These are phyloP conservation scores for Hydra vulgaris DNA, from an alignment of 30 jellyfish, hydroid and myxozoan species.

Conservation along the genomic window DNA sequence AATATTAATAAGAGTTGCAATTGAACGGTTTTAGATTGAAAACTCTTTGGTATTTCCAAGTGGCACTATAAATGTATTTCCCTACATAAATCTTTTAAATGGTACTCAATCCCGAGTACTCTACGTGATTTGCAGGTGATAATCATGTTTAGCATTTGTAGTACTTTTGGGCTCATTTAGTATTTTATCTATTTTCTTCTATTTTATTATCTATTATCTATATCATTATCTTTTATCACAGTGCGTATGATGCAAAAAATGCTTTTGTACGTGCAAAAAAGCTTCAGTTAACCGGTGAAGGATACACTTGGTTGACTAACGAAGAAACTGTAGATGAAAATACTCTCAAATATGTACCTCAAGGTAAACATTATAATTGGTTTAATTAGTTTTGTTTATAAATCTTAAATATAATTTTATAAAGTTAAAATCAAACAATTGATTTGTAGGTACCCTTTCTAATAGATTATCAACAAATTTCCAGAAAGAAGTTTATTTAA, in stretches of 20 bases:
- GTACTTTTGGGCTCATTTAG: background rate
- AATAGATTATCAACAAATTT: background rate
- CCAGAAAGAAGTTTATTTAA: background rate
- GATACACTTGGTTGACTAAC: conserved; percentile 17
- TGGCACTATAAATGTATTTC: background rate
- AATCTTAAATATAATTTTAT: no score
- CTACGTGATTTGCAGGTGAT: background rate
- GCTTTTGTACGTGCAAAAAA: conserved; percentile 1
- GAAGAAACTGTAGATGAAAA: conserved; percentile 5
- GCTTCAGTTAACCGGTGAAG: conserved; percentile 9
- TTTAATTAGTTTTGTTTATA: background rate
- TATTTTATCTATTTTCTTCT: background rate
- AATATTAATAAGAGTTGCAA: no score
- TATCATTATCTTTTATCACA: background rate
- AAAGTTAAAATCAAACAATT: background rate
- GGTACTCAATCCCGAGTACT: background rate
- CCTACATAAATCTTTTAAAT: background rate
- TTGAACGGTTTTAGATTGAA: background rate
- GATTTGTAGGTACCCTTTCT: background rate
- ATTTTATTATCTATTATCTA: no score
- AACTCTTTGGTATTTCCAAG: background rate
- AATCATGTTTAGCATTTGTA: no score
- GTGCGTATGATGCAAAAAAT: conserved; percentile 27
- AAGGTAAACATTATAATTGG: background rate
- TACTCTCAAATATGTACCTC: conserved; percentile 8